Evolutionary conservation across 2,797 vertebrate genomes (phyloP), one percentile per base, ranked within the genome.

Genomic region (Leuciscus waleckii): DNA sequence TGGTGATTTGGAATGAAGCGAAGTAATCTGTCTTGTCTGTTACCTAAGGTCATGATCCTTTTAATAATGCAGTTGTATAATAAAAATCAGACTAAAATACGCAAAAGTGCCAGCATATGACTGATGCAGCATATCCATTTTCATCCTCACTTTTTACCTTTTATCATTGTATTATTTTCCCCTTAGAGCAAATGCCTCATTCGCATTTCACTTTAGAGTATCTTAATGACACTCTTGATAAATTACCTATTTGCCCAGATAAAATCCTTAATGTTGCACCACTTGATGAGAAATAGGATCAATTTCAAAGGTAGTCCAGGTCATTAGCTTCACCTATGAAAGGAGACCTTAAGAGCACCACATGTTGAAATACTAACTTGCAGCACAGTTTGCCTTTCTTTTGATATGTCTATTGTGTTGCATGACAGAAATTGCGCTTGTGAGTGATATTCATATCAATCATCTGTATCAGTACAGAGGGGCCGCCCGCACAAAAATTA

Each of bases 21-120:
- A 70, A 70, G 87, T 83, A 83, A 90, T 92, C 85, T 77, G 84
- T 92, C 81, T 81, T 82, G 84, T 81, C 76, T 70, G 65, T 85
- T 82, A 90, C 79, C 86, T 46, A 75, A 86, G 35, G 69, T 83
- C 74, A 77, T 56, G 61, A 81, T 84, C 43, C 46, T 78, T 56
- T 69, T 32, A 70, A 85, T 81, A 84, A 61, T 83, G 79, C 76
- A 79, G 51, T 61, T 81, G 74, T 61, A 75, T 82, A 76, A 71
- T 54, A 84, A 46, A 89, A 88, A 87, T 85, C 61, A 81, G 77
- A 74, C 82, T 84, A 76, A 81, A 49, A 76, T 49, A 68, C 69
- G 29, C 29, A 68, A 3, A 56, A 51, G 58, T 85, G 86, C 56
- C 85, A 89, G 35, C 75, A 67, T 37, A 68, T 85, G 77, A 89